These are phyloP conservation scores for Steinernema khuongi DNA, from an alignment of 1,140 invertebrate species.

Conservation along the genomic window DNA sequence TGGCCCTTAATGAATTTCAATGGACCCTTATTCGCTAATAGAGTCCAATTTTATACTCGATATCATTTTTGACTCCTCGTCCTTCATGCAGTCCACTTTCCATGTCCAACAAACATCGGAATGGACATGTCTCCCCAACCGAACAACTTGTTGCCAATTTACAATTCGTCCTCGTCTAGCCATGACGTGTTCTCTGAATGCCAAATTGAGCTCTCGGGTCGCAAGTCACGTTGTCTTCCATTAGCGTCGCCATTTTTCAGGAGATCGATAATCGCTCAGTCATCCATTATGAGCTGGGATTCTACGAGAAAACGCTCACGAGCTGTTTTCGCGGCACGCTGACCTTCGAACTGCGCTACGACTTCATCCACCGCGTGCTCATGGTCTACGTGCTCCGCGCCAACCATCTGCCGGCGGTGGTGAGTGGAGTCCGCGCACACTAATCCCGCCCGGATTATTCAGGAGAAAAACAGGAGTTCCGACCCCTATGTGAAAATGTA, in stretches of 20 bases:
- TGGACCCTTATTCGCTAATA: too few species aligned
- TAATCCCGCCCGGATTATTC: neutral
- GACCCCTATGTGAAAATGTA: conserved; percentile 58
- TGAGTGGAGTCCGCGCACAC: conserved; percentile 16
- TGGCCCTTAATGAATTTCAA: too few species aligned
- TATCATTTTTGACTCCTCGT: too few species aligned
- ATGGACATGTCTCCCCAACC: too few species aligned
- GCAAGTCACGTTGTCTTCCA: neutral
- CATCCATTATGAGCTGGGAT: conserved; percentile 43
- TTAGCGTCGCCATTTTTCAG: neutral
- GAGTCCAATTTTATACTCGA: too few species aligned
- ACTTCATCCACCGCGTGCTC: conserved; percentile 55
- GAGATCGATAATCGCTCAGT: conserved; percentile 44
- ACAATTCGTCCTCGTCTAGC: too few species aligned
- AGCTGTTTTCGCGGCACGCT: conserved; percentile 51
- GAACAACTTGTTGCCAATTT: too few species aligned
- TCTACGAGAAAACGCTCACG: conserved; percentile 47
- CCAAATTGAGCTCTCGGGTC: neutral
- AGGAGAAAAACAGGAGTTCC: conserved; percentile 38
- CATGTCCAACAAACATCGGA: too few species aligned
- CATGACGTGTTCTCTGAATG: neutral
- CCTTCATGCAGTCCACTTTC: too few species aligned
- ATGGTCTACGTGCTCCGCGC: conserved; percentile 55
- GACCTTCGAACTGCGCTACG: conserved; percentile 52
- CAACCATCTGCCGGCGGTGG: conserved; percentile 45